Conservation (phyloP, 2,113 vertebrate species). For the Chaetorhynchus papuensis region DNA sequence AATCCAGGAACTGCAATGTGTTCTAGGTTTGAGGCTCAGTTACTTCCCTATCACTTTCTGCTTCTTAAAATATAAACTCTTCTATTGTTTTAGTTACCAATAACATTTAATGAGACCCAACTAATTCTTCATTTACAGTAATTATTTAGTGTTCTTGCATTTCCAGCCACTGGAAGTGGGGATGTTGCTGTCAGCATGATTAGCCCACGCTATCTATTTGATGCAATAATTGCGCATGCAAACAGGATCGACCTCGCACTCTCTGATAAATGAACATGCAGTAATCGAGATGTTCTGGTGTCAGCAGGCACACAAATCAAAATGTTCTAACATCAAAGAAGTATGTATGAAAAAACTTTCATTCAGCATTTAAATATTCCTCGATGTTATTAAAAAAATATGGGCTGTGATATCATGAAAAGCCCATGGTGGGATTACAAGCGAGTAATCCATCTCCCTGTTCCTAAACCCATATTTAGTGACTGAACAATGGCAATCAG, state of each 20-base stretch:
- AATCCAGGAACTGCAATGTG: background rate
- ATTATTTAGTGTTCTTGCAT: background rate
- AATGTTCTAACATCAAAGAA: conserved; percentile 37
- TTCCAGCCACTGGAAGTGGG: background rate
- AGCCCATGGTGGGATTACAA: conserved; percentile 25
- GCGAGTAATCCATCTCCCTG: conserved; percentile 25
- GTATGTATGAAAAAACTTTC: background rate
- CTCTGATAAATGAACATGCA: conserved; percentile 19
- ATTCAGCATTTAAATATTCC: conserved; percentile 40
- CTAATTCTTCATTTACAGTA: background rate
- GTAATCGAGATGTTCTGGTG: conserved; percentile 46
- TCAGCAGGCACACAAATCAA: conserved; percentile 57
- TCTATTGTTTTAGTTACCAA: background rate
- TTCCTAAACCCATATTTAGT: conserved; percentile 17
- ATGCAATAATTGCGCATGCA: background rate
- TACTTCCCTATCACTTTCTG: background rate
- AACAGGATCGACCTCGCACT: background rate
- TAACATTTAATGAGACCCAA: background rate
- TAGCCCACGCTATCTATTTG: background rate
- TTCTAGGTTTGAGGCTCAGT: background rate
- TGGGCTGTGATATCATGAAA: conserved; percentile 34
- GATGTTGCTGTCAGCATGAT: background rate
- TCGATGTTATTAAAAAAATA: conserved; percentile 34
- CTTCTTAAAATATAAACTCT: background rate
- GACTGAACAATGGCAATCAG: conserved; percentile 23